Evolutionary conservation across 2,888 invertebrate species (phyloP).

Genomic region (Noctua comes): DNA sequence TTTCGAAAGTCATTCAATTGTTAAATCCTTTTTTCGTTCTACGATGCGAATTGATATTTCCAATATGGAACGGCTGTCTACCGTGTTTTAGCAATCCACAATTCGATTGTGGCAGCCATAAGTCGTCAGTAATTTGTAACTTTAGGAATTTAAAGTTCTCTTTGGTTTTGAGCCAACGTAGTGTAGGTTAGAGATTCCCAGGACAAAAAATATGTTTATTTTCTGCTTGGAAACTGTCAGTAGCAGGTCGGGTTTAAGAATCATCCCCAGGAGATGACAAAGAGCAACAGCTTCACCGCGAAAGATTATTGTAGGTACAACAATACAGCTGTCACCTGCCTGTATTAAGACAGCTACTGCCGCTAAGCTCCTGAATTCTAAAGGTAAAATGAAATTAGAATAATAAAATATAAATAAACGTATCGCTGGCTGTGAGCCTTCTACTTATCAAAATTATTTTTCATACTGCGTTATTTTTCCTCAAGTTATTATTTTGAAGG

Average conservation of each 20-base stretch:
- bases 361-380: slow-evolving; percentile 30
- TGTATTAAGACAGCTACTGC: slow-evolving; percentile 20
- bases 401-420: slow-evolving; percentile 37
- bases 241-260: slow-evolving; percentile 31
- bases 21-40: slow-evolving; percentile 10
- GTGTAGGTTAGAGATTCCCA: background rate
- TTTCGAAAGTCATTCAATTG: background rate
- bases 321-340: slow-evolving; percentile 34
- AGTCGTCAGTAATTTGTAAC: background rate
- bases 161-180: background rate
- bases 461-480: slow-evolving; percentile 33
- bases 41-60: background rate
- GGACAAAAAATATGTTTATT: slow-evolving; percentile 25
- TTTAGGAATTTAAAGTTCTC: background rate
- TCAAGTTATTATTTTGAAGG: slow-evolving; percentile 38
- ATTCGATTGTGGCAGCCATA: background rate
- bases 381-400: slow-evolving; percentile 40
- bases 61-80: background rate
- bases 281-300: slow-evolving; percentile 31
- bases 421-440: slow-evolving; percentile 7
- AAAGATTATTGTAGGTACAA: slow-evolving; percentile 28
- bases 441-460: slow-evolving; percentile 32
- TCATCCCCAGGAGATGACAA: slow-evolving; percentile 31
- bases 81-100: background rate
- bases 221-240: slow-evolving; percentile 42